These are phyloP conservation scores for Luffia ferchaultella DNA, from an alignment of 2,888 invertebrate species.

Conservation along the genomic window DNA sequence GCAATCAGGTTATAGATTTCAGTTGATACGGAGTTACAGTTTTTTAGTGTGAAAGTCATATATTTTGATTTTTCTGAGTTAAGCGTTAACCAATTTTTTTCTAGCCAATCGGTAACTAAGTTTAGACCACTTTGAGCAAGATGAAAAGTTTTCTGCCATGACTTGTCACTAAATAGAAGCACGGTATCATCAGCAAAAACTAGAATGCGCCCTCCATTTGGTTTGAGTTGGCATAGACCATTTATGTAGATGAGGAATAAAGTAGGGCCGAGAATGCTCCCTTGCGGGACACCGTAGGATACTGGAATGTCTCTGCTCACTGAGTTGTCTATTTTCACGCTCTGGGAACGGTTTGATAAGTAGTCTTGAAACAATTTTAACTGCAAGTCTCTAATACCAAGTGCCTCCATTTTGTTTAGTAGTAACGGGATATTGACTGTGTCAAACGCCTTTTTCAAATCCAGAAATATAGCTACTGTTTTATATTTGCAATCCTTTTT, in stretches of 20 bases:
- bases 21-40: no score
- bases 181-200: conserved; percentile 13
- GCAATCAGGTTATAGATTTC: no score
- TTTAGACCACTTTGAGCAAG: no score
- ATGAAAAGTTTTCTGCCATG: no score
- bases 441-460: conserved; percentile 12
- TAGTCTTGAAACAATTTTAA: conserved; percentile 9
- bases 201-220: conserved; percentile 7
- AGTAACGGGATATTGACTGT: conserved; percentile 12
- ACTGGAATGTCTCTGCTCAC: not conserved
- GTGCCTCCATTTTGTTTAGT: conserved; percentile 4
- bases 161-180: conserved; percentile 8
- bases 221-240: conserved; percentile 3
- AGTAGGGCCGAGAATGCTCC: conserved; percentile 12
- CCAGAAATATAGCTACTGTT: conserved; percentile 10
- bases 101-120: no score
- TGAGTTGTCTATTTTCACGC: conserved; percentile 1
- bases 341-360: not conserved
- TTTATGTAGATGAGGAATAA: conserved; percentile 11
- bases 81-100: no score
- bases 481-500: conserved; percentile 2
- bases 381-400: conserved; percentile 8
- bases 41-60: no score
- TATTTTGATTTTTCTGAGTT: no score
- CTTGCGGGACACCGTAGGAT: conserved; percentile 10